Conservation (phyloP, 2,888 invertebrate genomes). For the Lamellibrachia satsuma region DNA sequence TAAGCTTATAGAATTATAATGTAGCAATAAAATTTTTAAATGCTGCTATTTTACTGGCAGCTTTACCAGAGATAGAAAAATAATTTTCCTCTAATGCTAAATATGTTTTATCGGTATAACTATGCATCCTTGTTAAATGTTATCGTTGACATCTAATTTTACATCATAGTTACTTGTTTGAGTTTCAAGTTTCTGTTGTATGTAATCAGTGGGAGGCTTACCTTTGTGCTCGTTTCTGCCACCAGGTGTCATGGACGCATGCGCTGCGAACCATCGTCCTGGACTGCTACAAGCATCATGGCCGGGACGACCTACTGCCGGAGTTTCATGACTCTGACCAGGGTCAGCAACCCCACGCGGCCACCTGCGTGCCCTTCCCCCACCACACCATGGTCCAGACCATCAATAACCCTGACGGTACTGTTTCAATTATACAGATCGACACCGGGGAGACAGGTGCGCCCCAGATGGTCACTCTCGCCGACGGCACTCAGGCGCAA, state of each 20-base stretch:
- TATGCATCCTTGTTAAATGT: too few relatives aligned
- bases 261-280: conserved; percentile 94
- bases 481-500: conserved; percentile 94
- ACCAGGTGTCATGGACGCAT: conserved; percentile 96
- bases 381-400: conserved; percentile 80
- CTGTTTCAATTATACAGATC: conserved; percentile 89
- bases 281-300: conserved; percentile 98
- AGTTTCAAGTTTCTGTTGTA: too few relatives aligned
- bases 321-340: conserved; percentile 80
- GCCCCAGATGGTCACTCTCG: conserved; percentile 84
- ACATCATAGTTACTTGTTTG: too few relatives aligned
- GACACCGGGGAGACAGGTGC: conserved; percentile 73
- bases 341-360: conserved; percentile 17
- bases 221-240: not conserved
- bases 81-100: too few relatives aligned
- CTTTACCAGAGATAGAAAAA: too few relatives aligned
- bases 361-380: not conserved
- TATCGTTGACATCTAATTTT: too few relatives aligned
- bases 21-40: too few relatives aligned
- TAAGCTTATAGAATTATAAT: too few relatives aligned
- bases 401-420: conserved; percentile 95
- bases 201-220: too few relatives aligned
- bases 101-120: too few relatives aligned
- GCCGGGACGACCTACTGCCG: conserved; percentile 91
- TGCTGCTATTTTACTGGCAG: too few relatives aligned